These are phyloP conservation scores for Vombatus ursinus DNA, from an alignment of 2,113 vertebrate species.

Conservation along the genomic window DNA sequence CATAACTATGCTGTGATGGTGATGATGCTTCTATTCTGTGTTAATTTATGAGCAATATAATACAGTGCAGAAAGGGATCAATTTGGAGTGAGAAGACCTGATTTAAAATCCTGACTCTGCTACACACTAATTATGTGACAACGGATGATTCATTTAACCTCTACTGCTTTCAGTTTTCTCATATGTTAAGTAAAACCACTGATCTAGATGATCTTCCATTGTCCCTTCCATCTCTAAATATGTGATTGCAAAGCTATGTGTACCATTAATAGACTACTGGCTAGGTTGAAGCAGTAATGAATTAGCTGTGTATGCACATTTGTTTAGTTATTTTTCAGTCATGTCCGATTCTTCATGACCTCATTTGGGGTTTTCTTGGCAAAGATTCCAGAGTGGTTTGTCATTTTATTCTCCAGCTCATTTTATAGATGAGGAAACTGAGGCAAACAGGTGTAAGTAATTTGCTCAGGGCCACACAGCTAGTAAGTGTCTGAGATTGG, in stretches of 20 bases:
- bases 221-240: no score
- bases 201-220: neutral
- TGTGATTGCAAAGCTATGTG: neutral
- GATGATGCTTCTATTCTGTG: neutral
- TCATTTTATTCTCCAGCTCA: no score
- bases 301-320: neutral
- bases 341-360: no score
- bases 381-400: no score
- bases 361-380: no score
- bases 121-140: neutral
- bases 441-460: no score
- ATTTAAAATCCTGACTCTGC: neutral
- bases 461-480: no score
- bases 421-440: no score
- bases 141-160: neutral
- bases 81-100: neutral
- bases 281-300: neutral
- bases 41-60: no score
- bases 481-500: no score
- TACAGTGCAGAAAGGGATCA: neutral
- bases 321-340: no score
- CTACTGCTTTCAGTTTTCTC: neutral
- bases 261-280: neutral
- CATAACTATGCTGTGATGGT: neutral
- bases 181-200: neutral